A percentile compares a stretch with the other conserved stretches of the same genome.
Conservation (phyloP, 2,113 vertebrate genomes). For the Tupaia chinensis region DNA sequence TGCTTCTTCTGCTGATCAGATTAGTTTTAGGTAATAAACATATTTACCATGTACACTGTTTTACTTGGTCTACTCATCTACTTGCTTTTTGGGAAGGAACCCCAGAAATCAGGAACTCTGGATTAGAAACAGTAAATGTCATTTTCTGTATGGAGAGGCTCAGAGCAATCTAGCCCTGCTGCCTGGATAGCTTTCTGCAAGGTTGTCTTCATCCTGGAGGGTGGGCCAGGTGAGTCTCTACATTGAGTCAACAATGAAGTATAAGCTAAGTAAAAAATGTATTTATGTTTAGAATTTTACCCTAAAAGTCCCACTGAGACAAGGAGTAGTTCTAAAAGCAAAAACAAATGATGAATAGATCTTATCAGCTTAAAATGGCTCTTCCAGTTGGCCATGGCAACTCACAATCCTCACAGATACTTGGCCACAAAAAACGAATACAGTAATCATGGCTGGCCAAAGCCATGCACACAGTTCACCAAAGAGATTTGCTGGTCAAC, state of each 20-base stretch:
- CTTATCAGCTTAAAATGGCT: neutral
- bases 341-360: neutral
- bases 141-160: neutral
- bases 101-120: neutral
- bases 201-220: neutral
- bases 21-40: neutral
- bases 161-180: neutral
- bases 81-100: slow-evolving; percentile 25
- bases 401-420: neutral
- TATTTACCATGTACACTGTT: neutral
- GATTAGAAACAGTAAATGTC: neutral
- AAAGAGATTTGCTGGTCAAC: neutral
- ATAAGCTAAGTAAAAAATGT: neutral
- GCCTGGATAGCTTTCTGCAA: neutral
- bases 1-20: neutral
- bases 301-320: neutral
- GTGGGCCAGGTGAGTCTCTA: neutral
- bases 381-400: neutral
- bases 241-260: neutral
- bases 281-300: slow-evolving; percentile 7
- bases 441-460: neutral
- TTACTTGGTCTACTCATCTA: neutral
- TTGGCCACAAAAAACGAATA: neutral
- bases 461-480: neutral
- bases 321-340: neutral